phyloP scores from a whole-genome alignment of 2,888 invertebrate genomes.

The Tetragonisca angustula region DNA sequence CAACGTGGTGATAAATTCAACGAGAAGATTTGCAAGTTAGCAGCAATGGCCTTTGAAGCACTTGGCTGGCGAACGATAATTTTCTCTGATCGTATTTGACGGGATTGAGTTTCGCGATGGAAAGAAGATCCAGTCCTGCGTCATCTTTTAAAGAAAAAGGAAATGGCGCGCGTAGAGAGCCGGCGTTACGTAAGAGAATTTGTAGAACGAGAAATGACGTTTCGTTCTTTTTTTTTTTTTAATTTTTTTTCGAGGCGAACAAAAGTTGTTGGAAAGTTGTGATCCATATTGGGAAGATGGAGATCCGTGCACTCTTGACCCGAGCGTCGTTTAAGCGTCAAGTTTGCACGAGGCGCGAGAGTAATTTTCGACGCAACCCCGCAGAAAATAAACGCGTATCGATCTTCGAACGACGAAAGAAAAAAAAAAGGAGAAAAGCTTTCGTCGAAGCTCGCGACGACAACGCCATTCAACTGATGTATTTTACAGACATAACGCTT shows the following conservation, averaged over 20 bases:
- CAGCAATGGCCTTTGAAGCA: background rate
- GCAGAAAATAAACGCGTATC: constrained; percentile 34
- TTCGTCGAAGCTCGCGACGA: background rate
- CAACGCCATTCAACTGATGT: background rate
- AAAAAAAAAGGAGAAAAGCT: background rate
- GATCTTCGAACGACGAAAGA: background rate
- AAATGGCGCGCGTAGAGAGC: too few relatives aligned
- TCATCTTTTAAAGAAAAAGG: background rate
- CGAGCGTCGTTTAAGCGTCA: constrained; percentile 24
- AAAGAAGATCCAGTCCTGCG: background rate
- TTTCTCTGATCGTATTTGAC: constrained; percentile 15
- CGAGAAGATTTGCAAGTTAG: background rate
- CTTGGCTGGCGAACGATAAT: background rate
- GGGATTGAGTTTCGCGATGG: constrained; percentile 20
- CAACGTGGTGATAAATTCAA: background rate
- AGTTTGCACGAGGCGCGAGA: constrained; percentile 23
- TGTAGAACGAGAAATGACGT: background rate
- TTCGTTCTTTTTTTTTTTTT: background rate
- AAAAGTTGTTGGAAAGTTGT: background rate
- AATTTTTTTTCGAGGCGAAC: background rate
- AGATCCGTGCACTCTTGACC: constrained; percentile 39
- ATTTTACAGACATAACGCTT: too few relatives aligned
- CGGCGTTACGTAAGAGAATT: constrained; percentile 14
- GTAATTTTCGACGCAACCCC: constrained; percentile 10
- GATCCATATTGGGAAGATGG: background rate